phyloP scores from a whole-genome alignment of 2,888 invertebrate species.

The Hoplodrina ambigua region DNA sequence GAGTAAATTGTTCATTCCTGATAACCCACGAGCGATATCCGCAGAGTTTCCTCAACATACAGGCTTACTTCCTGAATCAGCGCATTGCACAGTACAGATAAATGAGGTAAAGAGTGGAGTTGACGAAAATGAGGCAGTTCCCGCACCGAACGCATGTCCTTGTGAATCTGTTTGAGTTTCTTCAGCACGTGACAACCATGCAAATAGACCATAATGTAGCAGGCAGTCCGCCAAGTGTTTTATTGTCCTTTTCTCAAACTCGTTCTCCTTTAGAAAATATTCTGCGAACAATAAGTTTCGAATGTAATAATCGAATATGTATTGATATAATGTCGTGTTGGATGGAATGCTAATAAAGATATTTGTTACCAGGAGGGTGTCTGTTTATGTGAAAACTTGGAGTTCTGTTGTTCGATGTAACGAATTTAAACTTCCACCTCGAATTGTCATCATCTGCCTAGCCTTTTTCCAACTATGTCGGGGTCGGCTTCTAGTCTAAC shows the following conservation, averaged over 20 bases:
- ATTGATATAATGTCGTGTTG: constrained; percentile 31
- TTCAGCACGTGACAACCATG: constrained; percentile 77
- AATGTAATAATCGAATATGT: constrained; percentile 39
- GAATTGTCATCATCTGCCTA: too few relatives aligned
- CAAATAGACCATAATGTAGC: constrained; percentile 64
- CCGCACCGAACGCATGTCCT: constrained; percentile 45
- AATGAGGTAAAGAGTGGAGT: constrained; percentile 45
- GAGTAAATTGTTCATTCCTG: not conserved
- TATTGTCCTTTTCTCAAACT: constrained; percentile 56
- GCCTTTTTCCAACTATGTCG: too few relatives aligned
- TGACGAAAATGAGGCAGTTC: constrained; percentile 50
- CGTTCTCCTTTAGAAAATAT: constrained; percentile 39
- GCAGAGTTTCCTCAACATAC: constrained; percentile 21
- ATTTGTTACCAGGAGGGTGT: not conserved
- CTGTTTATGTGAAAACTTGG: not conserved
- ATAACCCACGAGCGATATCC: constrained; percentile 14
- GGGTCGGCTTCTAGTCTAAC: too few relatives aligned
- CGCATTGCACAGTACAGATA: constrained; percentile 18
- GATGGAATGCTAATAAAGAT: constrained; percentile 35
- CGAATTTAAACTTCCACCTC: not conserved
- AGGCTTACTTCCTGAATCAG: constrained; percentile 21
- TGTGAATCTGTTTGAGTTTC: constrained; percentile 74
- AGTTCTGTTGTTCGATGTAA: too few relatives aligned
- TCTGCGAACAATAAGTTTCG: constrained; percentile 33
- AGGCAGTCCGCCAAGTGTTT: constrained; percentile 48